Conservation (phyloP, 2,888 invertebrate species). For the Caenorhabditis plicata region DNA sequence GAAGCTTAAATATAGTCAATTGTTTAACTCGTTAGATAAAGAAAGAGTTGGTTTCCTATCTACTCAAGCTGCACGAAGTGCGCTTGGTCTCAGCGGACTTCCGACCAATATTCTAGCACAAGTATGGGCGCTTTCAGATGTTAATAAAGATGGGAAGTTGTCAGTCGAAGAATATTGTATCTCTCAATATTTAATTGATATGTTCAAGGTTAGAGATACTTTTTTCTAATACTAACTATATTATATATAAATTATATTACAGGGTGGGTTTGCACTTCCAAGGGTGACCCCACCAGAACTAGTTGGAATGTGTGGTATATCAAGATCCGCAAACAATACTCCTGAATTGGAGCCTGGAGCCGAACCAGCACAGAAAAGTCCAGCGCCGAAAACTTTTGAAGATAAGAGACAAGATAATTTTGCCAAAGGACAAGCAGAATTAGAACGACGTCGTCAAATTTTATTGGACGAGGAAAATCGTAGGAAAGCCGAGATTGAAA, state of each 20-base stretch:
- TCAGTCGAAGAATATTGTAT: slow-evolving; percentile 95
- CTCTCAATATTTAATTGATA: slow-evolving; percentile 91
- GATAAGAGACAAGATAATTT: slow-evolving; percentile 95
- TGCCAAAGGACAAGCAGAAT: slow-evolving; percentile 93
- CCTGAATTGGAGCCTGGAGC: slow-evolving; percentile 36
- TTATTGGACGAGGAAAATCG: slow-evolving; percentile 76
- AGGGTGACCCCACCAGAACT: slow-evolving; percentile 78
- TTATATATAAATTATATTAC: slow-evolving; percentile 70
- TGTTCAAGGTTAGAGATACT: slow-evolving; percentile 47
- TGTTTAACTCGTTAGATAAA: slow-evolving; percentile 63
- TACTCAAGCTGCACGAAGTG: slow-evolving; percentile 65
- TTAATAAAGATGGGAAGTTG: slow-evolving; percentile 86
- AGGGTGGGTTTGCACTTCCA: slow-evolving; percentile 84
- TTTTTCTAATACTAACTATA: background rate
- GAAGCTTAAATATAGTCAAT: slow-evolving; percentile 60
- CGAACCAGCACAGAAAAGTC: slow-evolving; percentile 58
- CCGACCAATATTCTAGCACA: slow-evolving; percentile 88
- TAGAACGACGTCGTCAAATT: slow-evolving; percentile 84
- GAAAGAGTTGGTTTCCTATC: slow-evolving; percentile 52
- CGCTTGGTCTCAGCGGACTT: slow-evolving; percentile 88
- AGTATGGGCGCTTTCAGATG: slow-evolving; percentile 90
- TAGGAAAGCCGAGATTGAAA: slow-evolving; percentile 70
- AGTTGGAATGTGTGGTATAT: slow-evolving; percentile 56
- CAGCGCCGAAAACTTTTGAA: slow-evolving; percentile 73
- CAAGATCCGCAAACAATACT: slow-evolving; percentile 39